Evolutionary conservation across 2,797 vertebrate genomes (phyloP).

Genomic region (Siniperca undulata): DNA sequence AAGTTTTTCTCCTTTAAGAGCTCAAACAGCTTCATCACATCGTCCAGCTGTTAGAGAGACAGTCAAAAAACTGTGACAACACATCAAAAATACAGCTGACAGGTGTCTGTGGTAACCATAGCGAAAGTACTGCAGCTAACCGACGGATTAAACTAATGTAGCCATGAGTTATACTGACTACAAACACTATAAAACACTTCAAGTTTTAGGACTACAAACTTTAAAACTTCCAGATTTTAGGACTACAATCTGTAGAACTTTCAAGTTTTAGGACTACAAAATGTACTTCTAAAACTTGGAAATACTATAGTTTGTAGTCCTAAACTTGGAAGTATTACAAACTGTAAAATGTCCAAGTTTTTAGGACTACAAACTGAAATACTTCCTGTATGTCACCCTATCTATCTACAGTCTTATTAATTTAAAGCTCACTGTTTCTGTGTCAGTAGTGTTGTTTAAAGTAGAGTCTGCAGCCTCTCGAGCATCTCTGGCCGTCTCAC

Average conservation of each 20-base stretch:
- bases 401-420: not conserved
- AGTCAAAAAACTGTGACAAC: not conserved
- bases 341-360: too few relatives aligned
- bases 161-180: not conserved
- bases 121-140: not conserved
- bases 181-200: too few relatives aligned
- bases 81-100: not conserved
- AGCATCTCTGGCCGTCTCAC: conserved; percentile 72
- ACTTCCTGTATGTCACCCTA: not conserved
- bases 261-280: too few relatives aligned
- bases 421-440: not conserved
- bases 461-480: conserved; percentile 76
- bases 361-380: not conserved
- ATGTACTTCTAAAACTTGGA: too few relatives aligned
- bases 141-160: not conserved
- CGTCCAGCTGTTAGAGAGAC: conserved; percentile 81
- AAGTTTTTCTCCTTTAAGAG: conserved; percentile 80
- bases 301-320: too few relatives aligned
- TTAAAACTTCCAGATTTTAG: too few relatives aligned
- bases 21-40: conserved; percentile 79
- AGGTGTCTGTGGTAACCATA: not conserved
- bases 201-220: too few relatives aligned
- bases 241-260: too few relatives aligned
- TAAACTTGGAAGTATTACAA: too few relatives aligned
- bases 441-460: conserved; percentile 38